phyloP scores from a whole-genome alignment of 1,140 invertebrate genomes.

The Camponotus floridanus region DNA sequence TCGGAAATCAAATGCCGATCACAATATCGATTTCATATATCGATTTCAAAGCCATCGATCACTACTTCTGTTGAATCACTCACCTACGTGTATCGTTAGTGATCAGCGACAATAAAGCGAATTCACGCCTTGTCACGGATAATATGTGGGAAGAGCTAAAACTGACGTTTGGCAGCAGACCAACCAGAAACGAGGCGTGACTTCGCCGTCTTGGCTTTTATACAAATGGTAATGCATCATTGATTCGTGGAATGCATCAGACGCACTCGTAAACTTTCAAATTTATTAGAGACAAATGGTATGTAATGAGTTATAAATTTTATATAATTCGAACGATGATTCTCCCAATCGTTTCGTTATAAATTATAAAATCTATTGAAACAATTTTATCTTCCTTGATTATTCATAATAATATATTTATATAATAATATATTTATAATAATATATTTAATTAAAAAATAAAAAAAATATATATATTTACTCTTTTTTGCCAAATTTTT shows the following conservation, averaged over 20 bases:
- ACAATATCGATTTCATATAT: constrained; percentile 12
- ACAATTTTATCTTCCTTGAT: background rate
- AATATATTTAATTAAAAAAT: too few relatives aligned
- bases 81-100: constrained; percentile 28
- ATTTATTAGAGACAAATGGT: background rate
- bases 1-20: constrained; percentile 2
- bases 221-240: constrained; percentile 12
- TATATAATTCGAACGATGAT: background rate
- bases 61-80: constrained; percentile 17
- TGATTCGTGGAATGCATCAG: background rate
- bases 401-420: background rate
- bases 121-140: constrained; percentile 29
- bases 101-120: background rate
- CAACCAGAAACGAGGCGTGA: constrained; percentile 26
- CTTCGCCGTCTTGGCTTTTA: background rate
- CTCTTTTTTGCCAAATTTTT: background rate
- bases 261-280: constrained; percentile 14
- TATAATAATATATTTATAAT: background rate
- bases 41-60: constrained; percentile 61
- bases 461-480: too few relatives aligned
- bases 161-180: constrained; percentile 6
- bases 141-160: constrained; percentile 31
- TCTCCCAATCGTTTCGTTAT: background rate
- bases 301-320: background rate
- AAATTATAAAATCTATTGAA: background rate